Evolutionary conservation across 2,888 invertebrate species (phyloP).

Genomic region (Polia nebulosa): DNA sequence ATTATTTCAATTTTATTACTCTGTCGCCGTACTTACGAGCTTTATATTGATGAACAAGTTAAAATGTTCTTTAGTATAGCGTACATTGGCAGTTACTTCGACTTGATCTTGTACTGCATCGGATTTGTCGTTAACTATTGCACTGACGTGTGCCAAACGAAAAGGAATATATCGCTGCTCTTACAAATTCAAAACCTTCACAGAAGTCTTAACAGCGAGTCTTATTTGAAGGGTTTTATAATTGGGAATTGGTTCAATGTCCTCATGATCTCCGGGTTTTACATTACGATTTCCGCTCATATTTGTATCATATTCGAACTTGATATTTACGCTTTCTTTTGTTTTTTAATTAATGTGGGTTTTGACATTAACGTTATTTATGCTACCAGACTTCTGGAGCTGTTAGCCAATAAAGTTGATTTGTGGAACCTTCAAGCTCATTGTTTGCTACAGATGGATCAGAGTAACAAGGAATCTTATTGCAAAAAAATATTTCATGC

Average conservation of each 20-base stretch:
- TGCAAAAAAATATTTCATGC: no score
- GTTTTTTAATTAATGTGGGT: not conserved
- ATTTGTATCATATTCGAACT: not conserved
- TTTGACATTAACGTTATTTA: conserved; percentile 10
- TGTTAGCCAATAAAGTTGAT: conserved; percentile 2
- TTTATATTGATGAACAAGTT: not conserved
- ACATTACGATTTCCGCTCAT: not conserved
- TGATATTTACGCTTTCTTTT: not conserved
- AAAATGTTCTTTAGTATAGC: not conserved
- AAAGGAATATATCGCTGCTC: conserved; percentile 2
- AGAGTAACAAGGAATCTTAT: not conserved
- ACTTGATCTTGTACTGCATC: not conserved
- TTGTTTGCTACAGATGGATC: not conserved
- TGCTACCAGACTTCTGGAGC: not conserved
- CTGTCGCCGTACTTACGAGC: not conserved
- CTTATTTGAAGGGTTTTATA: not conserved
- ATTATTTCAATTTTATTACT: not conserved
- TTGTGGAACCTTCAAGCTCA: conserved; percentile 16
- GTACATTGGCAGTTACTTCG: not conserved
- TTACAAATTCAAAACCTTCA: conserved; percentile 32
- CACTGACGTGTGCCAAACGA: conserved; percentile 2
- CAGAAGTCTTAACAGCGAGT: conserved; percentile 17
- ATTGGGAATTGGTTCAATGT: conserved; percentile 17
- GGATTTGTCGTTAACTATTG: conserved; percentile 6
- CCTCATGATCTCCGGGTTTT: not conserved